Evolutionary conservation across 2,888 invertebrate species (phyloP), one percentile per base, ranked within the genome.

Genomic region (Lasioglossum marginatum): DNA sequence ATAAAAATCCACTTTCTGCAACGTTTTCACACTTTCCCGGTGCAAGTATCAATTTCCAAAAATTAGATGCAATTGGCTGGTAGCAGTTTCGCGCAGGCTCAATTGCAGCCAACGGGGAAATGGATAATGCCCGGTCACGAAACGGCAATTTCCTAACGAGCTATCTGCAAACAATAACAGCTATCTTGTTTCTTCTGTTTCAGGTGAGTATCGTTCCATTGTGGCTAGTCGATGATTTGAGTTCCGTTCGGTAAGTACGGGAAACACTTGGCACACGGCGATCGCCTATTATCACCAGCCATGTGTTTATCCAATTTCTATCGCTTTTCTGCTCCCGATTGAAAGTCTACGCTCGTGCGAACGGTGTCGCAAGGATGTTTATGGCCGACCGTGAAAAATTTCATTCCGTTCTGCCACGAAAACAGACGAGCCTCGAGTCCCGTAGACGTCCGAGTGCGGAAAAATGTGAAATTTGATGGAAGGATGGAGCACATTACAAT

Each of bases 151-250:
- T 34, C 19, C 40, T 10, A 66, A 82, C 19, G 16, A 34, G 8
- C n/a, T 12, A 23, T 23, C 23, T 45, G 34, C 27, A 52, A 23
- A 40, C 31, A 81, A 78, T 78, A 48, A 78, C 37, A 16, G 66
- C 40, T 23, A n/a, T 60, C 19, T 52, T 45, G 31, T 73, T 70
- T 52, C 52, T 71, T n/a, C 63, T 74, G 83, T 83, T 85, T 79
- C 83, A 89, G 80, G 81, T 78, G 81, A 84, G 76, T 81, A 78
- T 68, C 31, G 52, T 60, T 80, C 68, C 43, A 34, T 83, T 79
- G 68, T 70, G 68, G 68, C 16, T 34, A 68, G 34, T n/a, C 82
- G 37, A 68, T 72, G 63, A 72, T 86, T 87, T 45, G 70, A 81
- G 78, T 84, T 84, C 84, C 52, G 37, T 48, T 81, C 31, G 86